Base-by-base conservation (phyloP, 2,888 invertebrate genomes). In the Eupelmus urozonus region DNA sequence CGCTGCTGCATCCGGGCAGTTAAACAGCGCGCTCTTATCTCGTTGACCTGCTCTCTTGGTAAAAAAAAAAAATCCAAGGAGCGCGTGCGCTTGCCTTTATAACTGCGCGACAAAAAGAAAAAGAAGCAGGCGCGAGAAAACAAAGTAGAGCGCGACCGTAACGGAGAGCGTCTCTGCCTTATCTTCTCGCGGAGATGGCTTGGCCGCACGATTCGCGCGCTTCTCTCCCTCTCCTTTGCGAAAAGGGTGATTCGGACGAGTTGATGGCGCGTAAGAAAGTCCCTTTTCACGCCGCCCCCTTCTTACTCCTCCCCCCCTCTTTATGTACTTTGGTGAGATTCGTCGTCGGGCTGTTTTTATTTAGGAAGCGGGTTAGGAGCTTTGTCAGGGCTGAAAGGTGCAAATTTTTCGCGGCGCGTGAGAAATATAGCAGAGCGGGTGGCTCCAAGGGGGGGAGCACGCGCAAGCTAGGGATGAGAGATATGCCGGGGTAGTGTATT, bases 341-440 rank as follows among this genome's bases (percentile, higher is more conserved):
- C 13, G 9, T 16, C 9, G 13, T 7, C 45, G 34, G 34, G 4
- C 16, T 45, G 4, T 2, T 45, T 45, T 45, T 45, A 45, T 45
- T 45, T 45, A 2, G n/a, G n/a, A n/a, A n/a, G 13, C 16, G 16
- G 59, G 16, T 29, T 18, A 55, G 5, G 34, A 0, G 16, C 53
- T 63, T 63, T 51, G 29, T 72, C 53, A 62, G 51, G 23, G 4
- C 16, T 5, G 71, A 53, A 40, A 59, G 62, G 53, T 72, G 59
- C 59, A 72, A 62, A 71, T 40, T 72, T 72, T 72, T 72, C 29
- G 27, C n/a, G 13, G 51, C 13, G 34, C n/a, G 13, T 27, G 29
- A 59, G 59, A 59, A 29, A 59, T 29, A 59, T 29, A 13, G 34
- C 20, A 27, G 1, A n/a, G 11, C 60, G 29, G 0, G 29, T 27